Evolutionary conservation across 2,888 invertebrate genomes (phyloP).

Genomic region (Apamea monoglypha): DNA sequence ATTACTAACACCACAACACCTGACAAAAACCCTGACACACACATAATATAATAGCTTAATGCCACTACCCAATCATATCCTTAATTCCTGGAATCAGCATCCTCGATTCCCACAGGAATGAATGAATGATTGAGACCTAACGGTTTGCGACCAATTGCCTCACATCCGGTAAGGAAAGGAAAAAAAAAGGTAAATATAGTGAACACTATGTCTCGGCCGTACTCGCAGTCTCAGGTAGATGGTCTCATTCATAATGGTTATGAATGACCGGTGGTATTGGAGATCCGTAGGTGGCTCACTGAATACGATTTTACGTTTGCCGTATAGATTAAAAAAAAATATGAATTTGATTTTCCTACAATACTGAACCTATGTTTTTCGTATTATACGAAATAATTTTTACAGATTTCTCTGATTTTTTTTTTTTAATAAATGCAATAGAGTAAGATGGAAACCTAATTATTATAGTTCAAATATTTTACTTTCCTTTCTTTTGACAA

Average conservation of each 20-base stretch:
- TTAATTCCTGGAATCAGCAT: slow-evolving; percentile 60
- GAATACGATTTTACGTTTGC: not conserved
- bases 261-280: slow-evolving; percentile 82
- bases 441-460: not conserved
- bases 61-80: slow-evolving; percentile 20
- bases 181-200: slow-evolving; percentile 78
- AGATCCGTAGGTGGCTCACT: slow-evolving; percentile 44
- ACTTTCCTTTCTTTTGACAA: not conserved
- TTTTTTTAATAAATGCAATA: not conserved
- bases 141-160: slow-evolving; percentile 82
- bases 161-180: slow-evolving; percentile 80
- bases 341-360: not conserved
- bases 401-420: not conserved
- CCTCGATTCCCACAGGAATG: slow-evolving; percentile 67
- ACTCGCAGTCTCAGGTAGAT: slow-evolving; percentile 83
- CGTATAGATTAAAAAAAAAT: not conserved
- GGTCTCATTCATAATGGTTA: slow-evolving; percentile 80
- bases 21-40: slow-evolving; percentile 11
- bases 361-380: not conserved
- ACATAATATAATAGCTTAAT: not conserved
- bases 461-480: not conserved
- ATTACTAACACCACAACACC: not conserved
- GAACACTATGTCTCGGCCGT: slow-evolving; percentile 74
- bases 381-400: not conserved
- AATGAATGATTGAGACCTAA: slow-evolving; percentile 78